Conservation (phyloP, 2,113 vertebrate species). For the Dromaius novaehollandiae region DNA sequence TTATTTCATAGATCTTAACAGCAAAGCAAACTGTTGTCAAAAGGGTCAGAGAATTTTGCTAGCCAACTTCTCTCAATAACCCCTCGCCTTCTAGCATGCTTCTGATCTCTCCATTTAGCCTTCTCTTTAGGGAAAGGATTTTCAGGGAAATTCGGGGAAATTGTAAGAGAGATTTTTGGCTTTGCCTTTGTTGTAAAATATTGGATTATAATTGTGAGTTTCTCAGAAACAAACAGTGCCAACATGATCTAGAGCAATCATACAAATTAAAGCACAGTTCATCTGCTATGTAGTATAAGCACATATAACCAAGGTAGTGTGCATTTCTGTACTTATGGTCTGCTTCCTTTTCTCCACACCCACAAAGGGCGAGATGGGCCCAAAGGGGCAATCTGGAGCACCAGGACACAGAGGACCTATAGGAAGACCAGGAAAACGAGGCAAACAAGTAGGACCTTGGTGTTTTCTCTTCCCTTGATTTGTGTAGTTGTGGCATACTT, state of each 20-base stretch:
- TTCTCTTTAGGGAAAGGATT: neutral
- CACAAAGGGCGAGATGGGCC: conserved; percentile 95
- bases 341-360: conserved; percentile 18
- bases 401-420: conserved; percentile 94
- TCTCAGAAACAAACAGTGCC: neutral
- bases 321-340: neutral
- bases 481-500: accelerated
- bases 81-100: neutral
- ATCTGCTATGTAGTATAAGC: neutral
- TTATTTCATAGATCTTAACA: neutral
- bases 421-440: conserved; percentile 95
- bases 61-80: neutral
- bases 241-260: neutral
- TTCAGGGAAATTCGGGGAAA: neutral
- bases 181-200: neutral
- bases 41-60: neutral
- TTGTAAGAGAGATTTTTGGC: neutral
- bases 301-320: neutral
- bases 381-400: conserved; percentile 91
- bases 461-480: neutral
- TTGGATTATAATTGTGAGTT: neutral
- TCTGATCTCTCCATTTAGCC: neutral
- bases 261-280: neutral
- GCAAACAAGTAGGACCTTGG: conserved; percentile 86
- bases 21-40: neutral